Percentiles rank a stretch among this genome's conserved stretches.
phyloP scores from a whole-genome alignment of 2,888 invertebrate species.

The Mimumesa dahlbomi region DNA sequence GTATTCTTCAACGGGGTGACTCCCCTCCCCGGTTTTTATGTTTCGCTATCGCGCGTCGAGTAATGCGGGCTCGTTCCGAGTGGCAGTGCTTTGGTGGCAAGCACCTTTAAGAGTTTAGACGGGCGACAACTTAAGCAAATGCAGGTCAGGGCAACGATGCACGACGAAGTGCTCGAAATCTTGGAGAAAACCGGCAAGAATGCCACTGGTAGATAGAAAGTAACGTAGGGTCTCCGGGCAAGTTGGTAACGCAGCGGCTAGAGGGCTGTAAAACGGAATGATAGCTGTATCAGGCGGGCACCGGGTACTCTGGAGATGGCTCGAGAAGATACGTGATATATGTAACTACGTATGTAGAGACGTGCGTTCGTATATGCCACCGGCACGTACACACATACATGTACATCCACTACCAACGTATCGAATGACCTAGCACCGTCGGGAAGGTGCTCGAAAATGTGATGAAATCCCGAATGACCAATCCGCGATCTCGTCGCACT shows the following conservation, averaged over 20 bases:
- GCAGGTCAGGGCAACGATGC: slow-evolving; percentile 58
- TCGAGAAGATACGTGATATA: slow-evolving; percentile 25
- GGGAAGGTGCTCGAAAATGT: slow-evolving; percentile 1
- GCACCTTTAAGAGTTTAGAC: slow-evolving; percentile 32
- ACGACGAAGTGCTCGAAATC: slow-evolving; percentile 53
- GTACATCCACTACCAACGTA: neutral
- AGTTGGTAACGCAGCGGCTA: slow-evolving; percentile 36
- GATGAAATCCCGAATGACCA: slow-evolving; percentile 30
- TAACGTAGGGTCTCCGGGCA: slow-evolving; percentile 14
- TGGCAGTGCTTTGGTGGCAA: slow-evolving; percentile 19
- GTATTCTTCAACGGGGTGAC: slow-evolving; percentile 9
- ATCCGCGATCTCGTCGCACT: neutral
- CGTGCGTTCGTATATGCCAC: neutral
- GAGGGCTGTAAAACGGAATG: slow-evolving; percentile 59
- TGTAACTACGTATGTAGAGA: slow-evolving; percentile 1
- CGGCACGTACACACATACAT: neutral
- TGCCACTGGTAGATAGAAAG: slow-evolving; percentile 25
- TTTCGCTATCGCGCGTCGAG: slow-evolving; percentile 34
- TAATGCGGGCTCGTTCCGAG: slow-evolving; percentile 5
- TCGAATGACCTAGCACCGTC: neutral
- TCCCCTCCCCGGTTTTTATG: slow-evolving; percentile 24
- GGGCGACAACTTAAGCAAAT: slow-evolving; percentile 57
- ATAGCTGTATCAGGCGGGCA: slow-evolving; percentile 48
- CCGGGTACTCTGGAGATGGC: slow-evolving; percentile 42
- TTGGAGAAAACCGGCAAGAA: slow-evolving; percentile 41